Base-by-base conservation (phyloP, 2,888 invertebrate species). In the Leptopilina drosophilae region DNA sequence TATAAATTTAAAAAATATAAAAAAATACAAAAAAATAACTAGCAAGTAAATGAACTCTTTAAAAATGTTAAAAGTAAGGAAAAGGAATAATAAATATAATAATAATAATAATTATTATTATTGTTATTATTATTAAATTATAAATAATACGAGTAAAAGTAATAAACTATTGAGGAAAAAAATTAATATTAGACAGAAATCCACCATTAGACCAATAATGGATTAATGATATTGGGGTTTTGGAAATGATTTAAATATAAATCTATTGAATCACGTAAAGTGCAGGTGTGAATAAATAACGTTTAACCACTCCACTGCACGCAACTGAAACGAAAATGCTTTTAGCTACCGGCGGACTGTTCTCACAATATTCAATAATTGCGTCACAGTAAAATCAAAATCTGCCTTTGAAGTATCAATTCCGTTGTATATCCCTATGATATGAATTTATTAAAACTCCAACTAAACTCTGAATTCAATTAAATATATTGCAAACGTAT, bases 351-450 rank as follows among this genome's bases (percentile, higher is more conserved):
- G 53, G 73, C 73, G 33, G 73, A 73, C 53, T 53, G 73, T 73
- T 73, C 73, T 73, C 73, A 73, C 73, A 73, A 73, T 73, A 53
- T 73, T 73, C 33, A 73, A 73, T 73, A 73, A 73, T 73, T 56
- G 56, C 53, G 56, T n/a, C 33, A 56, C 53, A 73, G 53, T 73
- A 49, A 56, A 73, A 73, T 73, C 26, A 49, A n/a, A 67, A 26
- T 14, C 11, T 49, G 12, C 49, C 67, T 67, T 67, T 67, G 67
- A 67, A 49, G 20, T 67, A 20, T 20, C 15, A 67, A 49, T 26
- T 53, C 7, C 2, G 49, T 46, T 69, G 6, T 26, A 69, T 49
- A 62, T 62, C 20, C 20, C 62, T 49, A 49, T 49, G 11, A 9
- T 67, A 49, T 12, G 26, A 69, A 53, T 53, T 42, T 49, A 42